A percentile compares a stretch with the other conserved stretches of the same genome.
Conservation (phyloP, 2,113 vertebrate species). For the Elanoides forficatus region DNA sequence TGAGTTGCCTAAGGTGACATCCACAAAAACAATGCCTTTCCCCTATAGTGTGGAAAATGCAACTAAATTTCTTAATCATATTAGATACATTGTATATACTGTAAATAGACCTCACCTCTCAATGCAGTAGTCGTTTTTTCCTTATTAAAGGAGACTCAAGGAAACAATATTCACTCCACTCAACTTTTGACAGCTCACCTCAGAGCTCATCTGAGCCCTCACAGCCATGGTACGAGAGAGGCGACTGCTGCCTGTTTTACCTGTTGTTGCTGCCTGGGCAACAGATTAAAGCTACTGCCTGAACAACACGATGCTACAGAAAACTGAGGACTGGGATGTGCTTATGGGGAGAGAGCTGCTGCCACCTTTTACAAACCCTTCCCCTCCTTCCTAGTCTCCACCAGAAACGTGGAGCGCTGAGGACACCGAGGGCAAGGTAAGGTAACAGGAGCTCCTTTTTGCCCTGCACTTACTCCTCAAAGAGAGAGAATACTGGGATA, state of each 20-base stretch:
- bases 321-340: accelerated
- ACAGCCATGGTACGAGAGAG: neutral
- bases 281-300: neutral
- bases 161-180: neutral
- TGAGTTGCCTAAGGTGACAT: neutral
- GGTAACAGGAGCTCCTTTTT: neutral
- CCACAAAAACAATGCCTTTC: neutral
- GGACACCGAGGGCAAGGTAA: neutral
- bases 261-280: neutral
- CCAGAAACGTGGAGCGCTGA: accelerated
- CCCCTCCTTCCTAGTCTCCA: neutral
- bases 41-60: neutral
- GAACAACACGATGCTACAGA: neutral
- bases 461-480: neutral
- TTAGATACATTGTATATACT: no score
- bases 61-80: neutral
- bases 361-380: neutral
- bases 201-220: neutral
- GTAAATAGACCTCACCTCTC: neutral
- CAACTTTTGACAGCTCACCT: neutral
- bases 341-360: neutral
- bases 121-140: neutral
- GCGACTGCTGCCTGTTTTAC: neutral
- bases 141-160: neutral
- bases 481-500: neutral